Percentiles rank a stretch among this genome's conserved stretches.
phyloP scores from a whole-genome alignment of 1,140 invertebrate species.

The Nasonia vitripennis region DNA sequence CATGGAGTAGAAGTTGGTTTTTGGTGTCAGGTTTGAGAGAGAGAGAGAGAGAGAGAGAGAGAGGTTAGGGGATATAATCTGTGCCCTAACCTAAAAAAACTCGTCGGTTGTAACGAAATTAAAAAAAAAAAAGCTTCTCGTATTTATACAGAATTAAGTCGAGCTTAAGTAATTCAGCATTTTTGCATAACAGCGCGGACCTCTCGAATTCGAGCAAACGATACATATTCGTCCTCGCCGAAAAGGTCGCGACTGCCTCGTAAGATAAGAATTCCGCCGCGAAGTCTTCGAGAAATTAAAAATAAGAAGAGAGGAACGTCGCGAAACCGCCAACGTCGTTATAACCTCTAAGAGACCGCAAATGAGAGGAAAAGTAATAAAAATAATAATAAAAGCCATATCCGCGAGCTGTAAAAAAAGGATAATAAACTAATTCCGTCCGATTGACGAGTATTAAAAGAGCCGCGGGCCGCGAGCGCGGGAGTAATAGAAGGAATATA shows the following conservation, averaged over 20 bases:
- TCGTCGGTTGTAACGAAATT: too few relatives aligned
- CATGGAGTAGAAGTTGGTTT: too few relatives aligned
- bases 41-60: too few relatives aligned
- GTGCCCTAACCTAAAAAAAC: too few relatives aligned
- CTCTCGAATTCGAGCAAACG: not conserved
- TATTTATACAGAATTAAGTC: too few relatives aligned
- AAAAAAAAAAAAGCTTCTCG: too few relatives aligned
- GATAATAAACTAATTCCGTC: not conserved
- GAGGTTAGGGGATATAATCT: too few relatives aligned
- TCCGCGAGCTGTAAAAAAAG: not conserved
- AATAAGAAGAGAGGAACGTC: not conserved
- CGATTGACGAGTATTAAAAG: conserved; percentile 45
- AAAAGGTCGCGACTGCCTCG: not conserved
- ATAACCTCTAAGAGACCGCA: not conserved
- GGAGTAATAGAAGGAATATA: conserved; percentile 41
- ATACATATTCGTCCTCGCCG: not conserved
- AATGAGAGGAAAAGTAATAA: not conserved
- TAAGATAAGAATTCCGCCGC: not conserved
- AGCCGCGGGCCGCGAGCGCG: not conserved
- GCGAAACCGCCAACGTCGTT: not conserved
- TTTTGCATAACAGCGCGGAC: not conserved
- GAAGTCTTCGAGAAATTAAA: not conserved
- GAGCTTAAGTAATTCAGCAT: not conserved
- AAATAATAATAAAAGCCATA: not conserved
- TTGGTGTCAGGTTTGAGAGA: too few relatives aligned